A percentile compares a stretch with the other conserved stretches of the same genome.
These are phyloP conservation scores for Drosophila tropicalis DNA, from an alignment of 1,140 invertebrate genomes.

Conservation along the genomic window DNA sequence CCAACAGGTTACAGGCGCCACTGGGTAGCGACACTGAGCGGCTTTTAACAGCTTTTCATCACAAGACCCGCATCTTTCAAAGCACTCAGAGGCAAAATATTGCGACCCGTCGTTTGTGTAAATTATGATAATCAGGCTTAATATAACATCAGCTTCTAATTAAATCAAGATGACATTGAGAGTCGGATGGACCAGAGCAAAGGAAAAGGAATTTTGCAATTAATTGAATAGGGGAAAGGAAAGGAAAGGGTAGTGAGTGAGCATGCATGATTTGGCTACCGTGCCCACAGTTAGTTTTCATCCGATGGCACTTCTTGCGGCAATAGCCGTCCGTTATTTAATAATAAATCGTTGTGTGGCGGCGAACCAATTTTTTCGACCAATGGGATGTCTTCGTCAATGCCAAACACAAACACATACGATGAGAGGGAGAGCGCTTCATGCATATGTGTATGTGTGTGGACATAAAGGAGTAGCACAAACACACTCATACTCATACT, in stretches of 20 bases:
- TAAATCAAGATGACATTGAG: background rate
- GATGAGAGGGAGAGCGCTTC: background rate
- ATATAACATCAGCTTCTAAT: background rate
- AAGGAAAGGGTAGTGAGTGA: background rate
- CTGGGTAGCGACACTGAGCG: no score
- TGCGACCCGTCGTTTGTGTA: no score
- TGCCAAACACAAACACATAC: background rate
- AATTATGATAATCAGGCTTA: background rate
- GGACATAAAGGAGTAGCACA: background rate
- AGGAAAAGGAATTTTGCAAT: background rate
- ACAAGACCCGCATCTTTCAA: slow-evolving; percentile 3
- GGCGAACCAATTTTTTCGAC: background rate
- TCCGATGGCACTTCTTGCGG: background rate
- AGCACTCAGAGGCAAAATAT: background rate
- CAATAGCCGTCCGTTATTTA: slow-evolving; percentile 8
- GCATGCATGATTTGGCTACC: background rate
- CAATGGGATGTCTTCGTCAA: slow-evolving; percentile 6
- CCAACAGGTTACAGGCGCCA: no score
- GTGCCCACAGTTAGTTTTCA: background rate
- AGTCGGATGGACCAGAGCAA: background rate
- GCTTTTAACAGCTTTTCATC: background rate
- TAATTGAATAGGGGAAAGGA: background rate
- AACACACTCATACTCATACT: background rate
- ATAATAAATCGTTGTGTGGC: slow-evolving; percentile 7
- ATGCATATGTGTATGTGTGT: background rate